Conservation (phyloP, 2,797 vertebrate species). For the Chelmon rostratus region DNA sequence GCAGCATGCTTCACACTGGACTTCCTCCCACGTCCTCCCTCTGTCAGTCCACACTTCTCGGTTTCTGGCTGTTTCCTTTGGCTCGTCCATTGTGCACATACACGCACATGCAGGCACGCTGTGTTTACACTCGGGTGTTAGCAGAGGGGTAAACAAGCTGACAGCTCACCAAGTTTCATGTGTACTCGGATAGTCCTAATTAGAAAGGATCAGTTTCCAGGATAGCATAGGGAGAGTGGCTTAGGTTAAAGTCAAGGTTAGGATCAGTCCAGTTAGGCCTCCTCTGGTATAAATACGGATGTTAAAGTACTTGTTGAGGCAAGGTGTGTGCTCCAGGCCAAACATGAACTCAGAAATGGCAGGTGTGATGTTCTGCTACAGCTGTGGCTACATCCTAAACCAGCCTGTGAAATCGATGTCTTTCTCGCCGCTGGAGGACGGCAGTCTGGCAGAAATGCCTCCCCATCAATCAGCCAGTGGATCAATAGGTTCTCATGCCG, state of each 20-base stretch:
- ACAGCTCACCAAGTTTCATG: background rate
- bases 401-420: conserved; percentile 21
- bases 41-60: conserved; percentile 5
- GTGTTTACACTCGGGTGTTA: conserved; percentile 34
- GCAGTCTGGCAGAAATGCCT: conserved; percentile 8
- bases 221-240: background rate
- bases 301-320: background rate
- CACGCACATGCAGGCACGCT: background rate
- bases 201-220: background rate
- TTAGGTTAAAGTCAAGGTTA: background rate
- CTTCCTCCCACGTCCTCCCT: background rate
- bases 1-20: background rate
- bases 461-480: conserved; percentile 46
- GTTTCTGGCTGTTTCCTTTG: conserved; percentile 18
- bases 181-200: background rate
- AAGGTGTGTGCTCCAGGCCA: background rate
- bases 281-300: too few species aligned
- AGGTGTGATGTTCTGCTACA: conserved; percentile 1
- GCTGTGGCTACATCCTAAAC: conserved; percentile 30
- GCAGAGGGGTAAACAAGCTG: conserved; percentile 24
- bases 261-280: background rate
- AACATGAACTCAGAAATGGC: background rate
- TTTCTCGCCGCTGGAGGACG: conserved; percentile 6
- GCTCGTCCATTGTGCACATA: background rate
- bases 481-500: conserved; percentile 30